phyloP scores from a whole-genome alignment of 2,888 invertebrate genomes.

The Meteorus colon region DNA sequence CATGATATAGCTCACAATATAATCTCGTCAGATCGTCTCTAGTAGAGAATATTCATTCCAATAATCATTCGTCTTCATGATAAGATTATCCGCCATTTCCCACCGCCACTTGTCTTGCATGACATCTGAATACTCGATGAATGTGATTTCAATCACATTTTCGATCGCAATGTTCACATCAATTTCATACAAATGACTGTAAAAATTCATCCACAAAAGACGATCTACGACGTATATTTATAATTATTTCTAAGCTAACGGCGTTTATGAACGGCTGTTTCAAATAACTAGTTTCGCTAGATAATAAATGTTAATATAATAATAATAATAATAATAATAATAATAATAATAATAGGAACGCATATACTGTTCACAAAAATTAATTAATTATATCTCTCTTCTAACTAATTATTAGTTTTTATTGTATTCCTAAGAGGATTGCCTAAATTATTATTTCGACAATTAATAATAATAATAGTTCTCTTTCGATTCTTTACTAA shows the following conservation, averaged over 20 bases:
- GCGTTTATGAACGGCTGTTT: slow-evolving; percentile 51
- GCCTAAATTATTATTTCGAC: slow-evolving; percentile 26
- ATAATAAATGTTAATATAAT: slow-evolving; percentile 53
- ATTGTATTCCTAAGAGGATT: slow-evolving; percentile 42
- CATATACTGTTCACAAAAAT: slow-evolving; percentile 55
- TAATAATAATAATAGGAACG: slow-evolving; percentile 50
- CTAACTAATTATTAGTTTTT: slow-evolving; percentile 59
- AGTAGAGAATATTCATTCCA: slow-evolving; percentile 58
- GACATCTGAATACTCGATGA: neutral
- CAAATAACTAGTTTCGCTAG: slow-evolving; percentile 47
- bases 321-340: slow-evolving; percentile 47
- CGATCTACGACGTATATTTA: slow-evolving; percentile 40
- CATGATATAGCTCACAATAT: slow-evolving; percentile 67
- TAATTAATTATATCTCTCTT: slow-evolving; percentile 53
- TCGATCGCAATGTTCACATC: neutral
- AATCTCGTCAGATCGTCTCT: slow-evolving; percentile 65
- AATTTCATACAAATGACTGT: slow-evolving; percentile 2
- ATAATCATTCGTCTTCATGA: neutral
- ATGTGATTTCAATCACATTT: slow-evolving; percentile 17
- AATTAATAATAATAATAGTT: slow-evolving; percentile 29
- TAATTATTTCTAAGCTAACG: slow-evolving; percentile 47
- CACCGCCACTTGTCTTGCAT: neutral
- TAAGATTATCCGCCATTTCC: neutral
- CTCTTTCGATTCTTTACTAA: slow-evolving; percentile 38
- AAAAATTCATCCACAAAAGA: slow-evolving; percentile 45